Conservation (phyloP, 2,113 vertebrate species). For the Oryzias celebensis region DNA sequence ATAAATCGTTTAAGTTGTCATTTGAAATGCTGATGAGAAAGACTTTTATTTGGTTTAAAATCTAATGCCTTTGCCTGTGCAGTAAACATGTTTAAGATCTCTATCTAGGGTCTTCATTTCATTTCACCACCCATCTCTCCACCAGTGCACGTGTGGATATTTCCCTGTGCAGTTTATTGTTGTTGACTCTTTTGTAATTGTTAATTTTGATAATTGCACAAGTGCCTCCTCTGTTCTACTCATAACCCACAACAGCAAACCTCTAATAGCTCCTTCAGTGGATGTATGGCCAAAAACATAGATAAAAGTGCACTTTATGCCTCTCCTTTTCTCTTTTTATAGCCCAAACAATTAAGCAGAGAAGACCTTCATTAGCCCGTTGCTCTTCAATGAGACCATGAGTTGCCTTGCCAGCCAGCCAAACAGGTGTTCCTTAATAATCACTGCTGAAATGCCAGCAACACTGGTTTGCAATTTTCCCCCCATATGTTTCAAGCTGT, state of each 20-base stretch:
- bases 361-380: conserved; percentile 80
- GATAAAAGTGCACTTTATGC: conserved; percentile 29
- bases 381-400: conserved; percentile 74
- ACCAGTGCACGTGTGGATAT: conserved; percentile 19
- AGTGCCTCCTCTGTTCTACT: conserved; percentile 47
- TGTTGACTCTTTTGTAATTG: conserved; percentile 55
- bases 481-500: conserved; percentile 77
- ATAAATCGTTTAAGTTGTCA: conserved; percentile 41
- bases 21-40: conserved; percentile 59
- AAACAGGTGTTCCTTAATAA: conserved; percentile 84
- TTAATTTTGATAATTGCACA: conserved; percentile 48
- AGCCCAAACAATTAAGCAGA: conserved; percentile 79
- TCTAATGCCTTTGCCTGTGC: conserved; percentile 10
- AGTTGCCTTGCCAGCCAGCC: conserved; percentile 72
- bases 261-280: conserved; percentile 39
- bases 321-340: conserved; percentile 76
- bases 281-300: conserved; percentile 42
- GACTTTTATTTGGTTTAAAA: conserved; percentile 33
- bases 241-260: conserved; percentile 54
- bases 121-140: conserved; percentile 11
- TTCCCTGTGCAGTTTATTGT: conserved; percentile 36
- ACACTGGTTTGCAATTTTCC: conserved; percentile 70
- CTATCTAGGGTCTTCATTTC: conserved; percentile 8
- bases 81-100: conserved; percentile 4
- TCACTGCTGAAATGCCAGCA: conserved; percentile 74